Base-by-base conservation (phyloP, 92 coral and sea anemone species). In the Palythoa caribaeorum region DNA sequence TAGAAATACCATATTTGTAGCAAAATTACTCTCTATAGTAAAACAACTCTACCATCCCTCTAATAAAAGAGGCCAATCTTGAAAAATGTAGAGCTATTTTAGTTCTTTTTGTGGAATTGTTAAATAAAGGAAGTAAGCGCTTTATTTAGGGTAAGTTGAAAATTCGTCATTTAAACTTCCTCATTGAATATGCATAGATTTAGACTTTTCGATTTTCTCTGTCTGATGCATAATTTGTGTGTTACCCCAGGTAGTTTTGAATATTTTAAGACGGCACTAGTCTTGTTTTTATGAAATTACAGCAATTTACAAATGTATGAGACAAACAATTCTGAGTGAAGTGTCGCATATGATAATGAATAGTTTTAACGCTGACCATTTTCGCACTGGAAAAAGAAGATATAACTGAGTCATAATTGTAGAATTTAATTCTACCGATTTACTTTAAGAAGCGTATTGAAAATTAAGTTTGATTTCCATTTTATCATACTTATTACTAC, bases 161-260 rank as follows among this genome's bases (percentile, higher is more conserved):
- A 81, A 81, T 47, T 81, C 55, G 20, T 65, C 73, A 81, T 68
- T 81, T 66, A 44, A 62, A 9, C 62, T 55, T 55, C 62, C 73
- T 79, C 17, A 52, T 59, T 81, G 66, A 55, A 81, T 81, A 48
- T 81, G 86, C 76, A 81, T 65, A 69, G 75, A 37, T 21, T 68
- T 59, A 66, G 70, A 68, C 52, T 81, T 81, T 81, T 66, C 62
- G 66, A 66, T 81, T 77, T 80, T 66, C 19, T 66, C 60, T 13
- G 63, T 66, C 86, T 68, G 40, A 65, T 81, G 59, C 86, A 81
- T 81, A 81, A 81, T 81, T 81, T 62, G 86, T 66, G 76, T 66
- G 86, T 66, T 81, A 66, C 38, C 76, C 38, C 76, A 20, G 62
- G 52, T 74, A 81, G 59, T 81, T 47, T 19, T 50, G 76, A 68